Percentiles rank a stretch among this genome's conserved stretches.
These are phyloP conservation scores for Pempheris klunzingeri DNA, from an alignment of 2,797 vertebrate genomes.

Conservation along the genomic window DNA sequence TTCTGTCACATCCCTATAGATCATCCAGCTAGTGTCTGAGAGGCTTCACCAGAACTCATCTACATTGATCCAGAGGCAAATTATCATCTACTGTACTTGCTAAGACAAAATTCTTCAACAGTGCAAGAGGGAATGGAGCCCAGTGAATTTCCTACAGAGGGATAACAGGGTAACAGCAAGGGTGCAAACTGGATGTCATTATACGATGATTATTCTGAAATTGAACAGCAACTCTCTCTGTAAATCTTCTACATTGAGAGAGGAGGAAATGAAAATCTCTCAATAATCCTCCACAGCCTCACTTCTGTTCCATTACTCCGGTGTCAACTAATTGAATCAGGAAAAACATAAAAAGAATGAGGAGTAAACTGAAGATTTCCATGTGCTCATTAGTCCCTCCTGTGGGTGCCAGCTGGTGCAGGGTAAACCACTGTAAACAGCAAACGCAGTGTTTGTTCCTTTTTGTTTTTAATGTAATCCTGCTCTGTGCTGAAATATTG, in stretches of 20 bases:
- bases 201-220: slow-evolving; percentile 70
- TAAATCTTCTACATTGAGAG: slow-evolving; percentile 61
- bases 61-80: slow-evolving; percentile 58
- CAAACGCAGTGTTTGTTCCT: too few species aligned
- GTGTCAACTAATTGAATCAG: slow-evolving; percentile 59
- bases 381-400: too few species aligned
- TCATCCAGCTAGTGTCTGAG: slow-evolving; percentile 60
- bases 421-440: too few species aligned
- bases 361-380: too few species aligned
- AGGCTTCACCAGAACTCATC: slow-evolving; percentile 46
- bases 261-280: slow-evolving; percentile 57
- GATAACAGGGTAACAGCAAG: slow-evolving; percentile 63
- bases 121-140: slow-evolving; percentile 41
- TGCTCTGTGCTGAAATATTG: too few species aligned
- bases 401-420: too few species aligned
- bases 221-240: slow-evolving; percentile 54
- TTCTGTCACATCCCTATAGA: slow-evolving; percentile 72
- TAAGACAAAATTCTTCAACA: slow-evolving; percentile 58
- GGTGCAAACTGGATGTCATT: slow-evolving; percentile 67
- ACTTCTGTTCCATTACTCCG: slow-evolving; percentile 55
- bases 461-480: too few species aligned
- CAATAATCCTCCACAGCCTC: slow-evolving; percentile 58
- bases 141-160: slow-evolving; percentile 63
- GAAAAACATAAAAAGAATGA: slow-evolving; percentile 66
- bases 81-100: slow-evolving; percentile 55